Evolutionary conservation across 2,797 vertebrate genomes (phyloP).

Genomic region (Phyllotis vaccarum): DNA sequence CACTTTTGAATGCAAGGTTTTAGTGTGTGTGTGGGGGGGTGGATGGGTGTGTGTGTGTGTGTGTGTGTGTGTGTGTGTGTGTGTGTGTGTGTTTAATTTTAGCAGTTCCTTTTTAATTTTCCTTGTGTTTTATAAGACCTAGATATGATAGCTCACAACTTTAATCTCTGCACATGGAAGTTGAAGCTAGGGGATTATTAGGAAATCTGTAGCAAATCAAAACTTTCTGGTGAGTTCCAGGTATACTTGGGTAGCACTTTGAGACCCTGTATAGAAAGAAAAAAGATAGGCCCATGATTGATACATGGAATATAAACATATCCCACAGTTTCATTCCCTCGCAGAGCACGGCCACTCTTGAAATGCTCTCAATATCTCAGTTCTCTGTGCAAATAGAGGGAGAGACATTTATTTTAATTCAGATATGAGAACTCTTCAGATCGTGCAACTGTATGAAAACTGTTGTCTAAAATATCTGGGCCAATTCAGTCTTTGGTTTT

Average conservation of each 20-base stretch:
- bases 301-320: background rate
- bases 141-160: background rate
- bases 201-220: background rate
- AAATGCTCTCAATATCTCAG: background rate
- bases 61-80: background rate
- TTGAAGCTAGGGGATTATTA: background rate
- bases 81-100: background rate
- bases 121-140: background rate
- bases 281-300: too few relatives aligned
- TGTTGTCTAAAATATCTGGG: constrained; percentile 18
- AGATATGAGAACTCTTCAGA: background rate
- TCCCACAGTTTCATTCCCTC: background rate
- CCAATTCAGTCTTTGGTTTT: constrained; percentile 9
- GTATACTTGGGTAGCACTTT: background rate
- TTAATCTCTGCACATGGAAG: background rate
- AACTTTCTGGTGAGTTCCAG: background rate
- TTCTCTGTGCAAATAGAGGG: background rate
- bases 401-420: background rate
- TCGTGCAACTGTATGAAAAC: background rate
- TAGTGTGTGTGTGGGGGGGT: background rate
- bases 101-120: background rate
- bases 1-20: background rate
- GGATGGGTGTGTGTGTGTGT: too few relatives aligned
- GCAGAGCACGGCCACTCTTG: background rate
- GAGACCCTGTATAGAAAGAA: background rate